Conservation (phyloP, 2,113 vertebrate species). For the Eclectus roratus region DNA sequence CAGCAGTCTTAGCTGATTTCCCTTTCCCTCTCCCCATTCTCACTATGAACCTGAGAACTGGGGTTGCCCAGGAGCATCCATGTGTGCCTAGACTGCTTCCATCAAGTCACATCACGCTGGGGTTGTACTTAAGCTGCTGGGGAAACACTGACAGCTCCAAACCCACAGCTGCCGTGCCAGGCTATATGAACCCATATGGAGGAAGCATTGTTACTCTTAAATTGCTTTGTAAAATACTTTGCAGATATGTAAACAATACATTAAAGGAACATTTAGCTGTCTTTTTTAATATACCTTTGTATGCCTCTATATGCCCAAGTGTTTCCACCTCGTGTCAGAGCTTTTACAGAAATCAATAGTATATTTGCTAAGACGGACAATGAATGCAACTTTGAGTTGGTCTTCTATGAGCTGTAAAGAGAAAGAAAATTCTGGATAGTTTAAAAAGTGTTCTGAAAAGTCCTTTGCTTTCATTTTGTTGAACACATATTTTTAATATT, state of each 20-base stretch:
- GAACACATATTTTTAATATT: background rate
- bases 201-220: background rate
- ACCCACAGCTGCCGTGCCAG: background rate
- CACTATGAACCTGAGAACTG: background rate
- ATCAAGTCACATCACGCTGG: background rate
- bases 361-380: background rate
- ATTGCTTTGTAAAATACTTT: background rate
- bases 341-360: background rate
- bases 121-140: background rate
- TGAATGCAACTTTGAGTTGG: background rate
- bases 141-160: background rate
- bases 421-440: background rate
- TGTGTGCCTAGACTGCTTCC: background rate
- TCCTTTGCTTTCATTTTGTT: background rate
- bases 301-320: background rate
- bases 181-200: rapidly evolving
- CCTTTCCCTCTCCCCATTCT: background rate
- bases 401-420: background rate
- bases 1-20: background rate
- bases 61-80: background rate
- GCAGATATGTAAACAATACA: background rate
- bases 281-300: background rate
- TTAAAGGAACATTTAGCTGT: background rate
- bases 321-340: background rate
- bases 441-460: background rate